Evolutionary conservation across 2,113 vertebrate species (phyloP).

Genomic region (Oceanodroma tethys): DNA sequence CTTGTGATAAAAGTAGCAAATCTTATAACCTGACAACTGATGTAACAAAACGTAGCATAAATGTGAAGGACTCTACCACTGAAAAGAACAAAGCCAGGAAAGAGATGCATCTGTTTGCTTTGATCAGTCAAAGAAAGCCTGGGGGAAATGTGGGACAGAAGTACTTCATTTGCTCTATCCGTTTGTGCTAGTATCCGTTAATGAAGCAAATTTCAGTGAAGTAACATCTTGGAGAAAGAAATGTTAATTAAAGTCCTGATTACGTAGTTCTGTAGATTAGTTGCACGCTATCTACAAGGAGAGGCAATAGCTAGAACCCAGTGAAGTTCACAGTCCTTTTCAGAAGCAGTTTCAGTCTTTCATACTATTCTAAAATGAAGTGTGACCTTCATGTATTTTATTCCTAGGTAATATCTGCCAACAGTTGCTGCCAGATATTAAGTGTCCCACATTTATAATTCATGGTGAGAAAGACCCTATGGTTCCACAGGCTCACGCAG

Average conservation of each 20-base stretch:
- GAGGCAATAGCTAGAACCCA: not conserved
- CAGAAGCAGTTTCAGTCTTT: not conserved
- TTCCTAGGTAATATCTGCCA: slow-evolving; percentile 85
- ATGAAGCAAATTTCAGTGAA: not conserved
- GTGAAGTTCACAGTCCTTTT: not conserved
- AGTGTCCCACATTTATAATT: slow-evolving; percentile 86
- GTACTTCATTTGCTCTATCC: not conserved
- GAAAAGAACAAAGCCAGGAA: not conserved
- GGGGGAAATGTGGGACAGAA: not conserved
- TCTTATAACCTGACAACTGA: not conserved
- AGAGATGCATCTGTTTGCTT: not conserved
- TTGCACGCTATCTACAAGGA: not conserved
- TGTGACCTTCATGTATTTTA: not conserved
- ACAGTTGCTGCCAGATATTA: slow-evolving; percentile 79
- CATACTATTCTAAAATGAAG: not conserved
- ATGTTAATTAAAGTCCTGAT: not conserved
- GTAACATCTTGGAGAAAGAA: not conserved
- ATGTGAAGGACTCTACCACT: too few species aligned
- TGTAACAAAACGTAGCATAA: not conserved
- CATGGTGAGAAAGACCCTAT: slow-evolving; percentile 89
- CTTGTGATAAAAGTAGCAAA: not conserved
- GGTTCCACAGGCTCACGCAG: slow-evolving; percentile 81
- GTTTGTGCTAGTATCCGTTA: not conserved
- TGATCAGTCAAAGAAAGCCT: not conserved
- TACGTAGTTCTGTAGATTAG: not conserved